These are phyloP conservation scores for Helogale parvula DNA, from an alignment of 2,113 vertebrate species.

Conservation along the genomic window DNA sequence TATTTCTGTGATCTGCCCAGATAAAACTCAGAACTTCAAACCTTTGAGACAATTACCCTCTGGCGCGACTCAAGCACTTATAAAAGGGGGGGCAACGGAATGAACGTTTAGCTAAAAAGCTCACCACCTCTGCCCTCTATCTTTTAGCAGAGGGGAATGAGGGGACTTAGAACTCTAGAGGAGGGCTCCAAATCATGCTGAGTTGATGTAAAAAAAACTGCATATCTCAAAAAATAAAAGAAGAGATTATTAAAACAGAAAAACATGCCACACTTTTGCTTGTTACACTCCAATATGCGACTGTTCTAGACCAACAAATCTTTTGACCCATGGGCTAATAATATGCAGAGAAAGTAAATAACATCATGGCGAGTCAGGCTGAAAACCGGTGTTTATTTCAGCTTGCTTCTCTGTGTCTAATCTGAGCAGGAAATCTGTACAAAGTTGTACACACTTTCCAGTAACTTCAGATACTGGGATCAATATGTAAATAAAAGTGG, in stretches of 20 bases:
- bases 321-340: neutral
- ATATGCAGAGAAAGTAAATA: neutral
- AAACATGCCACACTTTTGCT: neutral
- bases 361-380: conserved; percentile 12
- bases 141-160: neutral
- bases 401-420: neutral
- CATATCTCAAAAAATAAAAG: neutral
- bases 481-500: neutral
- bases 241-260: neutral
- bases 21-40: conserved; percentile 18
- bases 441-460: neutral
- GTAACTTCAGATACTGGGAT: neutral
- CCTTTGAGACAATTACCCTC: conserved; percentile 31
- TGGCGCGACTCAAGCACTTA: neutral
- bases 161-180: conserved; percentile 3
- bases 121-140: neutral
- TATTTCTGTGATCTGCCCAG: conserved; percentile 15
- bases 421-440: neutral
- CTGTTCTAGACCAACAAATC: conserved; percentile 8
- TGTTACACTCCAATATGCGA: neutral
- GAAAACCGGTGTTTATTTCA: conserved; percentile 53
- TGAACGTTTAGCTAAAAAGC: neutral
- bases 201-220: neutral
- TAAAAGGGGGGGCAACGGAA: neutral
- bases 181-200: neutral